Evolutionary conservation across 2,888 invertebrate species (phyloP).

Genomic region (Chrysolina haemoptera): DNA sequence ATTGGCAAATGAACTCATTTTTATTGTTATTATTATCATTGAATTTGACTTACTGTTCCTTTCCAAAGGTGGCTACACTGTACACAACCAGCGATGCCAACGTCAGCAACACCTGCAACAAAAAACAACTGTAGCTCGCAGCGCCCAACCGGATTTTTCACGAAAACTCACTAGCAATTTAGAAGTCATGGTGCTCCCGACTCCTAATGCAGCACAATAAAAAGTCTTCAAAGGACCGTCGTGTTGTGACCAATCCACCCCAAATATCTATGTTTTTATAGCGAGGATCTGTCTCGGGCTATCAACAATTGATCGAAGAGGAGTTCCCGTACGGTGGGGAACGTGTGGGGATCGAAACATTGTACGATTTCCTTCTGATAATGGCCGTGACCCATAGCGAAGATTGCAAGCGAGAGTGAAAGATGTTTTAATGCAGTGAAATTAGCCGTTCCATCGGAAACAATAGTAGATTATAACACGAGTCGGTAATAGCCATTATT

Average conservation of each 20-base stretch:
- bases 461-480: too few species aligned
- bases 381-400: conserved; percentile 31
- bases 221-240: conserved; percentile 19
- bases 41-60: conserved; percentile 36
- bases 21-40: too few species aligned
- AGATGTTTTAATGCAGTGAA: conserved; percentile 7
- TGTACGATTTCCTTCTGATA: conserved; percentile 25
- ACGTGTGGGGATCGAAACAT: conserved; percentile 12
- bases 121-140: neutral
- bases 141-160: neutral
- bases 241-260: conserved; percentile 30
- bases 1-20: too few species aligned
- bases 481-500: too few species aligned
- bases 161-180: conserved; percentile 33
- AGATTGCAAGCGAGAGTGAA: conserved; percentile 31
- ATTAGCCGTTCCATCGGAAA: neutral
- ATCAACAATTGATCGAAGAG: conserved; percentile 10
- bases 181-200: conserved; percentile 30
- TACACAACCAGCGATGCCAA: conserved; percentile 25
- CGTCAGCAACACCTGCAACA: conserved; percentile 31
- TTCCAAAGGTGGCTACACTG: conserved; percentile 33
- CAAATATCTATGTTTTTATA: conserved; percentile 36
- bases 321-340: conserved; percentile 18
- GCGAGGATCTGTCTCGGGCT: conserved; percentile 25
- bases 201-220: conserved; percentile 2